Percentiles rank a stretch among this genome's conserved stretches.
phyloP scores from a whole-genome alignment of 2,797 vertebrate species.

The Rallus crepitans region DNA sequence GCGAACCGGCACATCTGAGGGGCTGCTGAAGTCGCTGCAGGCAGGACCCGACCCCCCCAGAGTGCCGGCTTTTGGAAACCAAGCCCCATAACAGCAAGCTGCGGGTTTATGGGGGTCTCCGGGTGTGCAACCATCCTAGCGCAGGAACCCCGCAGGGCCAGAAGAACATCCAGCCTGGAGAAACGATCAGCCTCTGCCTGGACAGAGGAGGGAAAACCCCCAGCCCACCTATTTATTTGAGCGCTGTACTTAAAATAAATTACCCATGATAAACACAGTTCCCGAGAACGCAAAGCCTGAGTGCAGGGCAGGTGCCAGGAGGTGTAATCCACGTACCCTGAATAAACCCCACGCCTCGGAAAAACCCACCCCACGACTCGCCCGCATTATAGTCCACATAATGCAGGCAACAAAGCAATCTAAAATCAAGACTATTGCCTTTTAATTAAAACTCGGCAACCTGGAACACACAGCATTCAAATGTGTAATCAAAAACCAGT shows the following conservation, averaged over 20 bases:
- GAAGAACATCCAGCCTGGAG: not conserved
- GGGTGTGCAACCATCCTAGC: not conserved
- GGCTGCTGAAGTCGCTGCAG: rapidly evolving
- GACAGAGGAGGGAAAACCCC: not conserved
- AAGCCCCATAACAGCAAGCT: not conserved
- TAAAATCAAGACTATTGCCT: constrained; percentile 70
- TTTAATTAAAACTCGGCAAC: constrained; percentile 82
- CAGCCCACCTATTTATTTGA: not conserved
- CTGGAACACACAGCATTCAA: constrained; percentile 81
- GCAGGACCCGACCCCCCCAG: not conserved
- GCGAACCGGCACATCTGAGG: not conserved
- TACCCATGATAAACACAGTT: not conserved
- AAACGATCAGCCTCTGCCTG: not conserved
- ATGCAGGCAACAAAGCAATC: constrained; percentile 56
- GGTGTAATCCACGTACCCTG: not conserved
- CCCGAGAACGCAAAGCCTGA: not conserved
- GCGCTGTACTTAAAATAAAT: not conserved
- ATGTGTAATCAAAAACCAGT: constrained; percentile 88
- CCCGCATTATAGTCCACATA: constrained; percentile 50
- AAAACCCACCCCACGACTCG: constrained; percentile 24
- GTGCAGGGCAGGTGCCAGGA: constrained; percentile 30
- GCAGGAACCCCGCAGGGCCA: not conserved
- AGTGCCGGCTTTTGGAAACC: not conserved
- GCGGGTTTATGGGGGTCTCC: not conserved
- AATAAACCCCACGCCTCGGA: not conserved